Evolutionary conservation across 2,797 vertebrate species (phyloP), one percentile per base, ranked within the genome.

Genomic region (Graptemys geographica): DNA sequence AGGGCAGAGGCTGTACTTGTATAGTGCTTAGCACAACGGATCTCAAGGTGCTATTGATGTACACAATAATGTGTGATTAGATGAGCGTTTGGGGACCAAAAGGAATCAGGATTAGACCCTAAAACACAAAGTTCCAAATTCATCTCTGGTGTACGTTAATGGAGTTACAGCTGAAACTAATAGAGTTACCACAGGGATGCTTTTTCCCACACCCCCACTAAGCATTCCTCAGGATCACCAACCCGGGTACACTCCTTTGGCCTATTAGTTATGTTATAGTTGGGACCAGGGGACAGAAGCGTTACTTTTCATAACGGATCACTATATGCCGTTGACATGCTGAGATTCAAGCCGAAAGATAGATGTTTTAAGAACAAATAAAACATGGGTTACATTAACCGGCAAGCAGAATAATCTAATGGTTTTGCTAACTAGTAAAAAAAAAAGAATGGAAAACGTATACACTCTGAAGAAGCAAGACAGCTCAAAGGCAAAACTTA

Each of bases 401-500:
- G 69, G 82, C 37, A 96, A 85, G 62, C 49, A 95, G 87, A 94
- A 96, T 28, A 92, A 87, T 83, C 57, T 16, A 56, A 89, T 79
- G 78, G 31, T 47, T 11, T 33, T 41, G 8, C 16, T 91, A 44
- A 27, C 41, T 25, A 27, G 8, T 37, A 2, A 27, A 78, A 80
- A 86, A 47, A 80, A 88, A 55, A 23, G 11, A 62, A 85, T 91
- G 84, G 49, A 37, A 79, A 52, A 90, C 49, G 31, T 59, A 0
- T 49, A 44, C 25, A 13, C 41, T 41, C 49, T 84, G 84, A 33
- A 82, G 87, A 95, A 5, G 69, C 79, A 51, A 69, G n/a, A 2
- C 10, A 4, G 8, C 72, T 44, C 79, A 49, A 25, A 69, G 74
- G n/a, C 23, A 81, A 49, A 53, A 33, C 25, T 41, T 19, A 25